Evolutionary conservation across 2,797 vertebrate genomes (phyloP), one percentile per base, ranked within the genome.

Genomic region (Artibeus lituratus): DNA sequence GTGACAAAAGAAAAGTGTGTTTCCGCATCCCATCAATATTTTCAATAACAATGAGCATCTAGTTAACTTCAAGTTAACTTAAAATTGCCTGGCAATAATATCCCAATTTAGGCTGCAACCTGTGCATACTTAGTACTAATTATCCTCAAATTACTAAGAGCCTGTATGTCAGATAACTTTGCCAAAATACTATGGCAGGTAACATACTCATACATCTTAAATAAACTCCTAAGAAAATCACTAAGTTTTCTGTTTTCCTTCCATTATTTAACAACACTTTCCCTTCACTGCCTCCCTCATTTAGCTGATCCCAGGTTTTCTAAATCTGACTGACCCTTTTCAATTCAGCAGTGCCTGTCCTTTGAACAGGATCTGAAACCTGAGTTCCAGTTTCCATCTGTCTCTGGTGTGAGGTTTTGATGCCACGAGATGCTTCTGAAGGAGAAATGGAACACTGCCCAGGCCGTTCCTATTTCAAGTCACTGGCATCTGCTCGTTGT

Each of bases 341-440:
- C 21, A 72, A 57, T 83, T 91, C 53, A 7, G 49, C 59, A 77
- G 26, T 65, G 95, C 47, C 42, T 72, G 42, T 94, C 89, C 84
- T 94, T 96, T 92, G 77, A 96, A 95, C 37, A 92, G 96, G 95
- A 92, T 81, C 94, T 92, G 94, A 97, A 97, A 96, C 92, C 91
- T 18, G 67, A 97, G 94, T 87, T 88, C 73, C 42, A 78, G 90
- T 92, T 91, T 97, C 94, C 87, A 95, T 95, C 81, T 93, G 80
- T 77, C 77, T 96, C 90, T 35, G 49, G 81, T 80, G 62, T 97
- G 94, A 77, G 72, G 91, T 95, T 97, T 97, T 87, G 80, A 93
- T 51, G 69, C 37, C 15, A 18, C 62, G 51, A 90, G 92, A 92
- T 22, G 39, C 91, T 95, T 87, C 90, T 55, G 74, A 94, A 96